phyloP scores from a whole-genome alignment of 2,113 vertebrate species.

The Thamnaconus septentrionalis region DNA sequence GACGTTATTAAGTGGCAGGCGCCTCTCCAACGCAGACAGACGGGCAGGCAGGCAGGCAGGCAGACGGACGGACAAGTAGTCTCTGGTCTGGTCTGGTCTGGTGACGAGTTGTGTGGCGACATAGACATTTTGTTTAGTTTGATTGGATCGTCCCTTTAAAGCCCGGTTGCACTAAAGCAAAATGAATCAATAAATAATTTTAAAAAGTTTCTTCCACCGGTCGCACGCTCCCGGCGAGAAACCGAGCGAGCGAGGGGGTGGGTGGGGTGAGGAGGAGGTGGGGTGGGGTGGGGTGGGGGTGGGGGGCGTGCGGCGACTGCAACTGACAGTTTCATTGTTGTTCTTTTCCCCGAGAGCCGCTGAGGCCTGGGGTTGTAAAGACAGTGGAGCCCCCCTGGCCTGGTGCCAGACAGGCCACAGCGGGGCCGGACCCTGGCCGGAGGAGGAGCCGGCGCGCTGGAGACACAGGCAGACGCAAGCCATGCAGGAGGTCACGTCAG shows the following conservation, averaged over 20 bases:
- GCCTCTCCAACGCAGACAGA: conserved; percentile 53
- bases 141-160: conserved; percentile 2
- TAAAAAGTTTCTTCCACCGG: no score
- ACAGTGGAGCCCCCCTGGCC: conserved; percentile 35
- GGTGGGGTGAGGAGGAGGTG: conserved; percentile 7
- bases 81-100: conserved; percentile 12
- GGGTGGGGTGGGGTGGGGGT: conserved; percentile 10
- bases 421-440: conserved; percentile 34
- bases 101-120: no score
- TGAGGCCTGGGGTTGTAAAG: conserved; percentile 24
- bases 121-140: no score
- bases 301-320: conserved; percentile 30
- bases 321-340: conserved; percentile 32
- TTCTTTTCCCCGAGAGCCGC: conserved; percentile 5
- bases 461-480: conserved; percentile 53
- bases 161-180: background rate
- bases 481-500: conserved; percentile 55
- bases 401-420: conserved; percentile 49
- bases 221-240: no score
- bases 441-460: conserved; percentile 41
- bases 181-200: background rate
- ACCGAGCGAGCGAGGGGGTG: background rate
- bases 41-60: conserved; percentile 42
- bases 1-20: conserved; percentile 64
- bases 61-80: background rate